These are phyloP conservation scores for Dendronephthya gigantea DNA, from an alignment of 64 coral and sea anemone genomes.

Conservation along the genomic window DNA sequence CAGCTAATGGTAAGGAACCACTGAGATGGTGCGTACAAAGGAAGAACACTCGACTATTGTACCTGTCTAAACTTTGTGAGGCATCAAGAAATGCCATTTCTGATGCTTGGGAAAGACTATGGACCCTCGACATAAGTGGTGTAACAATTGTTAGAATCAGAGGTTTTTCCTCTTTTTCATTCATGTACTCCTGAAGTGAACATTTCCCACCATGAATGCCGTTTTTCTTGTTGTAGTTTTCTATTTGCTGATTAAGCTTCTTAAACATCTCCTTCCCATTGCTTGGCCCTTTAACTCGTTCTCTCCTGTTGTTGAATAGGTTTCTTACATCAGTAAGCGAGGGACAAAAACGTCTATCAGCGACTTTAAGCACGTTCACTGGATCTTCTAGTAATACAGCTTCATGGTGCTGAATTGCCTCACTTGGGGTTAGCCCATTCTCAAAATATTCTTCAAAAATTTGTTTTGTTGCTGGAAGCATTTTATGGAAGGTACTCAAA, in stretches of 20 bases:
- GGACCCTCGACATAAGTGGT: neutral
- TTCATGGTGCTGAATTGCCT: neutral
- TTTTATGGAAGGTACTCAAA: neutral
- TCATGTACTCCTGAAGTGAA: neutral
- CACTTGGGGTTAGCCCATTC: neutral
- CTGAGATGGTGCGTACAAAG: neutral
- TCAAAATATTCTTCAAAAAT: neutral
- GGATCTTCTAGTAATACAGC: neutral
- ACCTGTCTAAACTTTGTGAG: neutral
- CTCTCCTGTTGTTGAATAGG: neutral
- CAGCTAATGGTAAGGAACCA: neutral
- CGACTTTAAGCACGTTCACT: neutral
- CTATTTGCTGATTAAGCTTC: neutral
- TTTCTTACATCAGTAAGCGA: neutral
- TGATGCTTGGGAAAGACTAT: neutral
- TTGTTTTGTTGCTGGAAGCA: neutral
- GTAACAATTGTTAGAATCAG: neutral
- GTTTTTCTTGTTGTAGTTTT: neutral
- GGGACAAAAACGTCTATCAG: neutral
- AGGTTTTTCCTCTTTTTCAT: neutral
- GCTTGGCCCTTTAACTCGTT: neutral
- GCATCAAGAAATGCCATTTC: neutral
- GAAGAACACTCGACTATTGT: neutral
- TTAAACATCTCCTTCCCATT: neutral
- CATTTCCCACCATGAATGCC: neutral